Conservation (phyloP, 2,797 vertebrate genomes). For the Epinephelus malabaricus region DNA sequence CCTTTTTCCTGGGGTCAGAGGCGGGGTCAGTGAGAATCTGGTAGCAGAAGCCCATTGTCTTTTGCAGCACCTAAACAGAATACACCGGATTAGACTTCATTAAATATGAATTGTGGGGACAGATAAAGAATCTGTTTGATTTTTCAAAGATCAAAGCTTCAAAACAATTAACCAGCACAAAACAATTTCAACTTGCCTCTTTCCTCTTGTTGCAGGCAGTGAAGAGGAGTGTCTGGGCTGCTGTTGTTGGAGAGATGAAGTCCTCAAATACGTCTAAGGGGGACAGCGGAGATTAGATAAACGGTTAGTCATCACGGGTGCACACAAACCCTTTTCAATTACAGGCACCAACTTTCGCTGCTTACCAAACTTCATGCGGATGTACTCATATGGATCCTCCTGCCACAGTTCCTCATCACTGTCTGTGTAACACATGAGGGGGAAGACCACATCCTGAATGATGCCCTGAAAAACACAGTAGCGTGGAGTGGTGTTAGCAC, state of each 20-base stretch:
- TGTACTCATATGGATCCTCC: conserved; percentile 99
- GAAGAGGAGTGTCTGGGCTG: conserved; percentile 97
- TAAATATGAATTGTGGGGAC: not conserved
- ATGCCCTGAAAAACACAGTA: conserved; percentile 89
- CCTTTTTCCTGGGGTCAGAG: conserved; percentile 97
- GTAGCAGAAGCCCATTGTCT: conserved; percentile 99
- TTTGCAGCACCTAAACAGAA: conserved; percentile 92
- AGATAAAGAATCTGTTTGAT: not conserved
- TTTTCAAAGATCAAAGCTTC: not conserved
- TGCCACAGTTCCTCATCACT: conserved; percentile 99
- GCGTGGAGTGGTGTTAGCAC: too few relatives aligned
- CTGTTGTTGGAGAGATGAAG: conserved; percentile 99
- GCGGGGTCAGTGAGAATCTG: conserved; percentile 95
- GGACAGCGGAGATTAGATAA: conserved; percentile 23
- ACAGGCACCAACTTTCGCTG: not conserved
- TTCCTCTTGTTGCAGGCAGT: conserved; percentile 99
- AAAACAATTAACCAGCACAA: not conserved
- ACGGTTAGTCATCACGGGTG: conserved; percentile 22
- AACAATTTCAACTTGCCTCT: conserved; percentile 87
- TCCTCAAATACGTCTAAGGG: conserved; percentile 97
- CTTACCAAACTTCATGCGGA: conserved; percentile 99
- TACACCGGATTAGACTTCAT: not conserved
- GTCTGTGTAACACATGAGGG: conserved; percentile 99
- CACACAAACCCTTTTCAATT: not conserved
- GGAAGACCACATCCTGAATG: conserved; percentile 99